Base-by-base conservation (phyloP, 2,888 invertebrate species). In the Tenthredo livida region DNA sequence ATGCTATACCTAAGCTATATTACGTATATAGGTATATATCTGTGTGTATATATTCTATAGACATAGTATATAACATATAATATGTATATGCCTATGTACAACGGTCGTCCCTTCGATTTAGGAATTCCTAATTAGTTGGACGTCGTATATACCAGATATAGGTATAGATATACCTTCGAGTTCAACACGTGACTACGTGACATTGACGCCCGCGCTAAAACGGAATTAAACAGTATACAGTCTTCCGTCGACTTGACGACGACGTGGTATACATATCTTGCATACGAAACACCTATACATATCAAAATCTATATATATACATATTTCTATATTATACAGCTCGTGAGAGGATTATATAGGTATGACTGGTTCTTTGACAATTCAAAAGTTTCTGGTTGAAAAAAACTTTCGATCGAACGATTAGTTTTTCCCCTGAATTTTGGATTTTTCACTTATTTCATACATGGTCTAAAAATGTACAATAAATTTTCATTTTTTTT, bases 41-140 rank as follows among this genome's bases (percentile, higher is more conserved):
- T 43, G 43, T 43, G 12, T 47, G 47, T 47, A 47, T 15, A 47
- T 47, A 47, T 15, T 15, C 47, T 47, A 15, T 47, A 47, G 47
- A 47, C 4, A 47, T 47, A 12, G 2, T 47, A 15, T 47, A 33
- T 33, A 33, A 33, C 4, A 33, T 33, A 47, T 47, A 47, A 47
- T 47, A 47, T 43, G 40, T 43, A 43, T 47, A 47, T 70, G 6
- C 29, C 25, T 10, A 40, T 43, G 9, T 50, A 29, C 17, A 54
- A 77, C 77, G 77, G 77, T 77, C 77, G 40, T 43, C n/a, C 54
- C 77, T 77, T 54, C 77, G 77, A 77, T 77, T 77, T 77, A 33
- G 54, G 54, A 77, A 54, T 50, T 10, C 50, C 29, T 77, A 77
- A 77, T 54, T 50, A 77, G 77, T 9, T 21, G 25, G 73, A 5